A percentile compares a stretch with the other conserved stretches of the same genome.
phyloP scores from a whole-genome alignment of 2,888 invertebrate species.

The Cactoblastis cactorum region DNA sequence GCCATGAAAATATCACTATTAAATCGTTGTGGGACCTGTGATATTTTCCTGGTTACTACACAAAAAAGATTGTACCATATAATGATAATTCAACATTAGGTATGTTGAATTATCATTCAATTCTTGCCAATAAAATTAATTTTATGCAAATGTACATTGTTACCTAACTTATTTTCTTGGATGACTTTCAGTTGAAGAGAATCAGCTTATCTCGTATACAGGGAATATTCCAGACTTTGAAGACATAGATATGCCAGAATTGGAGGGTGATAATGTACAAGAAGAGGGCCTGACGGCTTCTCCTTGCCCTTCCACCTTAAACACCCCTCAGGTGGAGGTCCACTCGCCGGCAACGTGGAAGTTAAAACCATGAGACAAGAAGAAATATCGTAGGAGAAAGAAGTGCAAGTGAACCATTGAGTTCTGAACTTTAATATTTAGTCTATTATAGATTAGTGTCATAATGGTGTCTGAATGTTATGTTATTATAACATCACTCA shows the following conservation, averaged over 20 bases:
- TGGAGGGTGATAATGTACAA: constrained; percentile 58
- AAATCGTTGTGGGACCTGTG: neutral
- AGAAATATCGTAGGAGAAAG: constrained; percentile 22
- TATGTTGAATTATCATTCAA: neutral
- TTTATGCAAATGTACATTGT: constrained; percentile 17
- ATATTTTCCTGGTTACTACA: neutral
- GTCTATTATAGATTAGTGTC: neutral
- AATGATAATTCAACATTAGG: neutral
- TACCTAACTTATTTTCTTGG: constrained; percentile 39
- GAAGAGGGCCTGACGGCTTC: constrained; percentile 43
- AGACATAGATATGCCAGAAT: constrained; percentile 64
- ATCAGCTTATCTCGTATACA: constrained; percentile 78
- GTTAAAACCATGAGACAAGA: constrained; percentile 44
- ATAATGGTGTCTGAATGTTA: neutral
- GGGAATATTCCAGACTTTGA: constrained; percentile 77
- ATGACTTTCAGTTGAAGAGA: constrained; percentile 73
- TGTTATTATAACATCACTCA: neutral
- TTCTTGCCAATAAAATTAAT: neutral
- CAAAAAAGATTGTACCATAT: neutral
- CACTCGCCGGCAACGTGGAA: constrained; percentile 49
- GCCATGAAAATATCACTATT: neutral
- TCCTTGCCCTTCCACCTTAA: constrained; percentile 49
- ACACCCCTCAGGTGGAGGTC: constrained; percentile 61
- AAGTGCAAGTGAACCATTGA: constrained; percentile 25
- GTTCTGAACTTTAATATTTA: neutral